A percentile compares a stretch with the other conserved stretches of the same genome.
Conservation (phyloP, 2,888 invertebrate species). For the Alcis repandata region DNA sequence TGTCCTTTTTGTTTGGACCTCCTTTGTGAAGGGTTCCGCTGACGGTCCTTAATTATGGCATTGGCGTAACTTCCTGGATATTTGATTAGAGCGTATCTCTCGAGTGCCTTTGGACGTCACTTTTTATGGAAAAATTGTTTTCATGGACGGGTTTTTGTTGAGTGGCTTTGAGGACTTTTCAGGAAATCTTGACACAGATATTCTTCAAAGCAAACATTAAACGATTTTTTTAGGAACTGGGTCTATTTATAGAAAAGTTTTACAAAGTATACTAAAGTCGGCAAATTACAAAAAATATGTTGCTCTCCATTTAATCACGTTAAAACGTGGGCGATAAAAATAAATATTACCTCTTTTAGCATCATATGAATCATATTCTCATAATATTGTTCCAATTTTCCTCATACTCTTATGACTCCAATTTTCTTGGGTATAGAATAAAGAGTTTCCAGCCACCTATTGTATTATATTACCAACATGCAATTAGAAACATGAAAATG, state of each 20-base stretch:
- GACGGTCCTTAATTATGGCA: slow-evolving; percentile 70
- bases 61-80: slow-evolving; percentile 66
- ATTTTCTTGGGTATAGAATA: too few species aligned
- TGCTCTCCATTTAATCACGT: too few species aligned
- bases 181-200: background rate
- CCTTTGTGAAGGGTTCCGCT: slow-evolving; percentile 70
- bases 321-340: too few species aligned
- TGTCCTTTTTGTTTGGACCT: slow-evolving; percentile 78
- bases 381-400: background rate
- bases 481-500: too few species aligned
- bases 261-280: too few species aligned
- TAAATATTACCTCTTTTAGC: too few species aligned
- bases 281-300: too few species aligned
- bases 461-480: too few species aligned
- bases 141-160: slow-evolving; percentile 31
- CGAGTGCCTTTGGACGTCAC: slow-evolving; percentile 34
- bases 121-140: slow-evolving; percentile 24
- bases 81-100: slow-evolving; percentile 59
- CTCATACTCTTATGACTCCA: background rate
- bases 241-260: too few species aligned
- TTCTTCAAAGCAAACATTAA: too few species aligned
- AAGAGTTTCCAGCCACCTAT: too few species aligned
- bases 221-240: too few species aligned
- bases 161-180: background rate
- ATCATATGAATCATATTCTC: background rate